Percentiles rank a stretch among this genome's conserved stretches.
phyloP scores from a whole-genome alignment of 1,140 invertebrate genomes.

The Ctenoplectra terminalis region DNA sequence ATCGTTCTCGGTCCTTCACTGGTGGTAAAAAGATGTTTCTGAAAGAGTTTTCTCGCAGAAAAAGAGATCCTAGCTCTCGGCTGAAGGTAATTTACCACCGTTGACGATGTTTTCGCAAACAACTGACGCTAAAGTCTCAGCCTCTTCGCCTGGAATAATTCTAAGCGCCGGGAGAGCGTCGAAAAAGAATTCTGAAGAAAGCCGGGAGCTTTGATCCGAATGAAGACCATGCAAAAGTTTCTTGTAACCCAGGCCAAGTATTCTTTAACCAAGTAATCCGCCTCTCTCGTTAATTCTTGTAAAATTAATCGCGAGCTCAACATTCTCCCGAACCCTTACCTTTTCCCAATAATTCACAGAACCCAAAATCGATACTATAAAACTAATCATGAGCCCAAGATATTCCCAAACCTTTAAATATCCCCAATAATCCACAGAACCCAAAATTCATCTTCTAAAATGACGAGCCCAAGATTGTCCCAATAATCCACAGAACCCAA shows the following conservation, averaged over 20 bases:
- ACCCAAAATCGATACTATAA: too few relatives aligned
- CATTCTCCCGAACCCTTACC: too few relatives aligned
- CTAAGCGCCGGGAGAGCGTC: constrained; percentile 14
- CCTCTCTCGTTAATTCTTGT: neutral
- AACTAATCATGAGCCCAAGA: too few relatives aligned
- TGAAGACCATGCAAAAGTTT: constrained; percentile 15
- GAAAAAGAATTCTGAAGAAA: constrained; percentile 25
- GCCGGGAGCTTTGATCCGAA: constrained; percentile 10
- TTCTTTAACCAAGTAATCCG: neutral
- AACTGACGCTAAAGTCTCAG: neutral
- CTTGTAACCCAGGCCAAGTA: neutral
- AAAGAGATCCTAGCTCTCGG: constrained; percentile 2
- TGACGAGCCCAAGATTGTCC: too few relatives aligned
- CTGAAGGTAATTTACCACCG: constrained; percentile 25
- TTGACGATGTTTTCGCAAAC: constrained; percentile 32
- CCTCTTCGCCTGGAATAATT: constrained; percentile 23
- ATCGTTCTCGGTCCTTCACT: neutral
- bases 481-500: too few relatives aligned
- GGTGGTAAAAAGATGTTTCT: constrained; percentile 12
- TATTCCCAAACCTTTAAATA: too few relatives aligned
- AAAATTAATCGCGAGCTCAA: neutral
- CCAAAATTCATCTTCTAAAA: too few relatives aligned
- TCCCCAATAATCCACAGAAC: too few relatives aligned
- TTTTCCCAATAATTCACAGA: too few relatives aligned
- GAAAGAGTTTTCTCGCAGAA: neutral